Evolutionary conservation across 2,888 invertebrate genomes (phyloP).

Genomic region (Habrosyne pyritoides): DNA sequence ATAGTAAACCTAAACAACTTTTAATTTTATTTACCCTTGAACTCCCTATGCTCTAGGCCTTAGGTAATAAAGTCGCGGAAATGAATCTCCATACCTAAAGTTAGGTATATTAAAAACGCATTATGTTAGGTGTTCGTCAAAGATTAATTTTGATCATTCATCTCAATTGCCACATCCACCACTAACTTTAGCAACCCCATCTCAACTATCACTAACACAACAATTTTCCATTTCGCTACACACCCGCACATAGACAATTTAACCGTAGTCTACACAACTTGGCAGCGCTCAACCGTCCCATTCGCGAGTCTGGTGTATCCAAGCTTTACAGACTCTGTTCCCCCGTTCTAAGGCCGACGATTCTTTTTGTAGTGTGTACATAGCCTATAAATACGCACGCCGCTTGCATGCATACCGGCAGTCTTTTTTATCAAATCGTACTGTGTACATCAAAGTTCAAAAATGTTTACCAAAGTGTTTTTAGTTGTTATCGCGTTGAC

Average conservation of each 20-base stretch:
- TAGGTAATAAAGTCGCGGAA: no score
- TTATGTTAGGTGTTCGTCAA: no score
- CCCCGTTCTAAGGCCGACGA: conserved; percentile 42
- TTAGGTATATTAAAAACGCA: no score
- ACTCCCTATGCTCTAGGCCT: no score
- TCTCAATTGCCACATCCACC: conserved; percentile 1
- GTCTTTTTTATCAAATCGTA: conserved; percentile 79
- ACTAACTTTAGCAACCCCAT: conserved; percentile 27
- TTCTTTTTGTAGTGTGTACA: conserved; percentile 52
- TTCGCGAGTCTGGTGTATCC: conserved; percentile 11
- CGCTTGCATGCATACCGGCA: conserved; percentile 63
- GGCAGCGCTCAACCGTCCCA: conserved; percentile 24
- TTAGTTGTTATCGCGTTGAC: conserved; percentile 48
- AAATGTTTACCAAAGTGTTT: conserved; percentile 64
- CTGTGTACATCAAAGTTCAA: conserved; percentile 49
- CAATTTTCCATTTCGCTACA: conserved; percentile 56
- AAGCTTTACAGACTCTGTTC: conserved; percentile 30
- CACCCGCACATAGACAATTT: conserved; percentile 38
- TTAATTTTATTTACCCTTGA: no score
- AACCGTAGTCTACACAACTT: conserved; percentile 18
- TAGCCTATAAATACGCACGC: conserved; percentile 75
- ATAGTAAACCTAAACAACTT: no score
- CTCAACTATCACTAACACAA: conserved; percentile 39
- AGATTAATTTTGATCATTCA: background rate
- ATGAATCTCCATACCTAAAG: no score